Evolutionary conservation across 53 echinoderm and acorn worm genomes (phyloP).

Genomic region (Zoroaster sp.): DNA sequence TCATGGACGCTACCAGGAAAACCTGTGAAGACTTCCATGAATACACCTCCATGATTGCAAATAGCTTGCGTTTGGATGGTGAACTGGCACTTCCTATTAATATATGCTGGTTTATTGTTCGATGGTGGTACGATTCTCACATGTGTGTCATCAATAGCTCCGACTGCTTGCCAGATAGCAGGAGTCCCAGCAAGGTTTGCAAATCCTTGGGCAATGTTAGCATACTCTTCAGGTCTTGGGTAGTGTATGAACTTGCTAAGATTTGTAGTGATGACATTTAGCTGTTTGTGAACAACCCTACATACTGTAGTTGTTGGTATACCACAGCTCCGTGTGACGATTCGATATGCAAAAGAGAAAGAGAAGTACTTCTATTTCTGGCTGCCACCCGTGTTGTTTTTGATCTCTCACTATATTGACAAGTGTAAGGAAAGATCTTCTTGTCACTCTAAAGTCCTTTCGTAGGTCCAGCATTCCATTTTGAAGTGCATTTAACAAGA

Average conservation of each 20-base stretch:
- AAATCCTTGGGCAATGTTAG: neutral
- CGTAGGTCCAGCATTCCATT: no score
- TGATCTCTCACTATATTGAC: neutral
- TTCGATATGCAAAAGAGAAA: neutral
- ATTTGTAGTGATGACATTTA: neutral
- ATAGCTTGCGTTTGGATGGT: neutral
- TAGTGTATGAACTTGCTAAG: neutral
- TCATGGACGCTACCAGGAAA: conserved; percentile 2
- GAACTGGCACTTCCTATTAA: neutral
- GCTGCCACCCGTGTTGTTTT: neutral
- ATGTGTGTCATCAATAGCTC: neutral
- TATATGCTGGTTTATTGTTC: neutral
- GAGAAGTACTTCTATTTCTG: neutral
- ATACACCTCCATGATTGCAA: neutral
- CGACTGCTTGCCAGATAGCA: neutral
- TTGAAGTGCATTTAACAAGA: no score
- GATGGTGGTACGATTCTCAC: neutral
- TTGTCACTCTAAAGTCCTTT: neutral
- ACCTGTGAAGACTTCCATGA: neutral
- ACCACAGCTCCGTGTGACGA: neutral
- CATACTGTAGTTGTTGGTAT: neutral
- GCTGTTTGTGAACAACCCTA: neutral
- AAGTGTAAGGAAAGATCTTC: neutral
- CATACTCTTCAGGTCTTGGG: neutral
- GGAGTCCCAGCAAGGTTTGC: neutral